phyloP scores from a whole-genome alignment of 2,113 vertebrate genomes.

The Aegypius monachus region DNA sequence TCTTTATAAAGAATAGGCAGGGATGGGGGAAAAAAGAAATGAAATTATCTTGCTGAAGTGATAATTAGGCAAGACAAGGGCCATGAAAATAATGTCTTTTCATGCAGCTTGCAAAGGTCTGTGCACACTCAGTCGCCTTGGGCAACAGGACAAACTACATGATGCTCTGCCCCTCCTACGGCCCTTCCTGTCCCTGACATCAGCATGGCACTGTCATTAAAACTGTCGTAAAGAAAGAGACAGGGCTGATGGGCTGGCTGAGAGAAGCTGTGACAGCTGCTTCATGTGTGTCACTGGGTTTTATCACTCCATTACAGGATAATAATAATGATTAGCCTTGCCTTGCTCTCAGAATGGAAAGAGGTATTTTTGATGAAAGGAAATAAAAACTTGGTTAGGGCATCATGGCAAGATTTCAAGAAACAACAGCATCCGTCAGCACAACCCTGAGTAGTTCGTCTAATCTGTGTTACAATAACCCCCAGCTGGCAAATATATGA shows the following conservation, averaged over 20 bases:
- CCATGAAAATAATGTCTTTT: conserved; percentile 4
- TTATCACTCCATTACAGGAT: conserved; percentile 35
- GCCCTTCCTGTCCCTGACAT: conserved; percentile 18
- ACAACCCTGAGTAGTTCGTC: background rate
- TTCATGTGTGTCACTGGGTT: conserved; percentile 23
- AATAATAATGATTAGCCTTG: conserved; percentile 54
- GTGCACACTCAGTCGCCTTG: background rate
- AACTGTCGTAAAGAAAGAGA: background rate
- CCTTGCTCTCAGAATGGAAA: conserved; percentile 24
- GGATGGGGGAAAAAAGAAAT: background rate
- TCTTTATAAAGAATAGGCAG: background rate
- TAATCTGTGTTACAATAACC: background rate
- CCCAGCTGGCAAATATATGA: background rate
- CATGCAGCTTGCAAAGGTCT: conserved; percentile 5
- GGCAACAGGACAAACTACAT: background rate
- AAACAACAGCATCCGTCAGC: background rate
- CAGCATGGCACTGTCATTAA: background rate
- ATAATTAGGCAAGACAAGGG: conserved; percentile 46
- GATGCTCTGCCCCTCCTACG: background rate
- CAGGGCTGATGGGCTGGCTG: background rate
- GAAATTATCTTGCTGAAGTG: conserved; percentile 14
- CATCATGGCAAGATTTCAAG: background rate
- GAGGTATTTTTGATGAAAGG: conserved; percentile 14
- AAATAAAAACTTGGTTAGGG: background rate
- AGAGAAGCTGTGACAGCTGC: conserved; percentile 50